These are phyloP conservation scores for Neelides folsomi DNA, from an alignment of 2,888 invertebrate genomes.

Conservation along the genomic window DNA sequence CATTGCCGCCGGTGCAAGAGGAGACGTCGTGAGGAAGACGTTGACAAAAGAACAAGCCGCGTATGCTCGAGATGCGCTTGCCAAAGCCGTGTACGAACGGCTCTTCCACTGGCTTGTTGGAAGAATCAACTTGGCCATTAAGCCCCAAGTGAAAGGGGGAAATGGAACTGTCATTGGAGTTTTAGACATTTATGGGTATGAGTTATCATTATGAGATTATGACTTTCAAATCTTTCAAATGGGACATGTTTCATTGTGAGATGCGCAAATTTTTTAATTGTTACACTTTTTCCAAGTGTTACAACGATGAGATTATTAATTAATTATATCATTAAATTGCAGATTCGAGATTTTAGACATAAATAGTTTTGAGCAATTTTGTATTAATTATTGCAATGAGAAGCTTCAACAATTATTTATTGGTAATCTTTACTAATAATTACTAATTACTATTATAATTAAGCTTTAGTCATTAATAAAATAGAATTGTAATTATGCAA, in stretches of 20 bases:
- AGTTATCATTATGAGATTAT: no score
- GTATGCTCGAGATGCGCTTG: conserved; percentile 51
- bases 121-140: conserved; percentile 80
- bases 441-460: background rate
- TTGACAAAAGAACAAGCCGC: conserved; percentile 65
- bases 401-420: conserved; percentile 96
- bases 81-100: conserved; percentile 51
- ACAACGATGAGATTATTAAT: no score
- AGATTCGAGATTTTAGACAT: conserved; percentile 88
- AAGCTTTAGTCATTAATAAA: background rate
- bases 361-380: conserved; percentile 97
- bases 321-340: no score
- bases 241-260: no score
- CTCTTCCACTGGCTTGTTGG: conserved; percentile 51
- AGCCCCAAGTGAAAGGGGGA: conserved; percentile 39
- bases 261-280: no score
- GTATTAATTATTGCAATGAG: conserved; percentile 98
- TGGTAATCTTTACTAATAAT: conserved; percentile 44
- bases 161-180: conserved; percentile 79
- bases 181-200: conserved; percentile 80
- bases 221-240: no score
- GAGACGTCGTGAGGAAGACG: conserved; percentile 79
- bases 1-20: conserved; percentile 65
- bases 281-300: no score
- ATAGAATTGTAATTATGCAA: background rate